A percentile compares a stretch with the other conserved stretches of the same genome.
Conservation (phyloP, 1,140 invertebrate genomes). For the Danaus plexippus region DNA sequence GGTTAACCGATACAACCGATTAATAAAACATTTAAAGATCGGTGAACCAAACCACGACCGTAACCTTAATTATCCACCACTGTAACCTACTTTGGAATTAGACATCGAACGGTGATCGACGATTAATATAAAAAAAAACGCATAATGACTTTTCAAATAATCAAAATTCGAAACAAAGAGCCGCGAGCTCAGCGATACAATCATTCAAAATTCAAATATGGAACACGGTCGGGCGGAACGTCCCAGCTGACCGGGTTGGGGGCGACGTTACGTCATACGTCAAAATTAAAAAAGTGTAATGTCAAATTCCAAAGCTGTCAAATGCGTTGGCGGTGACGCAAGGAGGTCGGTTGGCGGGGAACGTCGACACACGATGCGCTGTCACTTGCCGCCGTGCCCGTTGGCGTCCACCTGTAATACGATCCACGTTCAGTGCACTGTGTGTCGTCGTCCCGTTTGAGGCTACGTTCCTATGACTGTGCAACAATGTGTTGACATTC, state of each 20-base stretch:
- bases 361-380: slow-evolving; percentile 65
- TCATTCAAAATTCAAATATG: neutral
- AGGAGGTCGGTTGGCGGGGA: slow-evolving; percentile 42
- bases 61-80: no score
- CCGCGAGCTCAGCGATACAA: neutral
- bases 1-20: no score
- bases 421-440: slow-evolving; percentile 54
- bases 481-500: slow-evolving; percentile 16
- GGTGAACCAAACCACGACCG: no score
- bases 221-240: no score
- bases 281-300: neutral
- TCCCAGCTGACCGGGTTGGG: no score
- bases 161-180: no score
- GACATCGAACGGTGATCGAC: no score
- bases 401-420: slow-evolving; percentile 62
- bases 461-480: slow-evolving; percentile 30
- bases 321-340: slow-evolving; percentile 38
- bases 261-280: no score
- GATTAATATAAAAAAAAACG: no score
- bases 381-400: slow-evolving; percentile 56
- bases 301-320: slow-evolving; percentile 26
- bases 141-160: no score
- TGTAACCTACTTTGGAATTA: no score
- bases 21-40: no score
- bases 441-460: slow-evolving; percentile 68